These are phyloP conservation scores for Euzetes globulus DNA, from an alignment of 2,888 invertebrate species.

Conservation along the genomic window DNA sequence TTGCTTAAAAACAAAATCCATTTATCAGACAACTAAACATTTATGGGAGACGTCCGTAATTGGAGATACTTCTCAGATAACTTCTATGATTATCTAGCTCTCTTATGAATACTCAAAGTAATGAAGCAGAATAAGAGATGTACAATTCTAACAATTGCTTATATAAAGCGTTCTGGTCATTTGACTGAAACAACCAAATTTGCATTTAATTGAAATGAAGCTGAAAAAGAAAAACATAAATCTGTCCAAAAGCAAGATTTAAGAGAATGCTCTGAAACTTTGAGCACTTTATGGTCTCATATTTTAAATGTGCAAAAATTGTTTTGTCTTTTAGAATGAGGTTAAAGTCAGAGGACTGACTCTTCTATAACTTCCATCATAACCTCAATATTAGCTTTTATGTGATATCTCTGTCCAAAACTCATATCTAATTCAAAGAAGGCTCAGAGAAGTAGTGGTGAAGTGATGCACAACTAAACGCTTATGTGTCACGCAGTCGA, in stretches of 20 bases:
- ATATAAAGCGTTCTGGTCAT: too few species aligned
- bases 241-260: too few species aligned
- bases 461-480: neutral
- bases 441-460: neutral
- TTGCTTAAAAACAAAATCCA: conserved; percentile 6
- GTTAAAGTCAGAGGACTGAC: neutral
- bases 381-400: conserved; percentile 27
- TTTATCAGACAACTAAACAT: neutral
- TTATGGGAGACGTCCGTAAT: neutral
- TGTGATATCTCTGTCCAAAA: neutral
- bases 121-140: too few species aligned
- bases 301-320: neutral
- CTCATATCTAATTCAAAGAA: neutral
- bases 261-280: neutral
- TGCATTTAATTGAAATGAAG: too few species aligned
- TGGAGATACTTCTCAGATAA: neutral
- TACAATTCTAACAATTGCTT: too few species aligned
- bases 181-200: too few species aligned
- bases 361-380: neutral
- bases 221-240: too few species aligned
- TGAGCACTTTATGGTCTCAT: neutral
- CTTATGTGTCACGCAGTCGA: conserved; percentile 9
- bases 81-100: too few species aligned
- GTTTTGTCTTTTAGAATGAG: neutral
- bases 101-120: too few species aligned